These are phyloP conservation scores for Rhadina sibilatrix DNA, from an alignment of 2,113 vertebrate genomes.

Conservation along the genomic window DNA sequence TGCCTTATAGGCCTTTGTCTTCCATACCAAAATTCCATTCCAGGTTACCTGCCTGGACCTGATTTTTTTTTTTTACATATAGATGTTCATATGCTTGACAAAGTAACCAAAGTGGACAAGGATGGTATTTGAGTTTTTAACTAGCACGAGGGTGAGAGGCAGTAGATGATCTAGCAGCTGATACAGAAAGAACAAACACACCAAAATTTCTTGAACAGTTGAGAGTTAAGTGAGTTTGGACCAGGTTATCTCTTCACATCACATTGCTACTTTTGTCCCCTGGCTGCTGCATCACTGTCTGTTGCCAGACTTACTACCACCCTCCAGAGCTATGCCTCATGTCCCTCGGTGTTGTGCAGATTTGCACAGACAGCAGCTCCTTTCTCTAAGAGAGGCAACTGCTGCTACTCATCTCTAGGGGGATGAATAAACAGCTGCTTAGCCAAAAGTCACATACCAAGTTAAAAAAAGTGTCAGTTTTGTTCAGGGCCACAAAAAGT, in stretches of 20 bases:
- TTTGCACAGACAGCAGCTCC: not conserved
- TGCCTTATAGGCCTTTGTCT: not conserved
- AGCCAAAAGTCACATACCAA: not conserved
- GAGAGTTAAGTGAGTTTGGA: not conserved
- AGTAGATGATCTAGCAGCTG: not conserved
- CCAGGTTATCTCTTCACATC: not conserved
- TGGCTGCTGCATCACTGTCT: not conserved
- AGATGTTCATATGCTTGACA: not conserved
- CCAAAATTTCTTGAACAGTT: not conserved
- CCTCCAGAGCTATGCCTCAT: not conserved
- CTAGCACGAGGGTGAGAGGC: not conserved
- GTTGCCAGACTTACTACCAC: not conserved
- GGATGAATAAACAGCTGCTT: not conserved
- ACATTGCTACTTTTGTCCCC: not conserved
- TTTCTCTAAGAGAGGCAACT: not conserved
- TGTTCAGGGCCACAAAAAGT: not conserved
- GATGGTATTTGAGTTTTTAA: not conserved
- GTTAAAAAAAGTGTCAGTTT: not conserved
- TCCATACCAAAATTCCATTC: not conserved
- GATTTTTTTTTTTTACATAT: not conserved
- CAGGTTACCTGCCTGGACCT: not conserved
- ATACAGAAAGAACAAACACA: not conserved
- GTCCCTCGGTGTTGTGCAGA: accelerated
- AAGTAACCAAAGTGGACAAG: not conserved
- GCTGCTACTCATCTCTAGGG: not conserved